Base-by-base conservation (phyloP, 2,113 vertebrate species). In the Daubentonia madagascariensis region DNA sequence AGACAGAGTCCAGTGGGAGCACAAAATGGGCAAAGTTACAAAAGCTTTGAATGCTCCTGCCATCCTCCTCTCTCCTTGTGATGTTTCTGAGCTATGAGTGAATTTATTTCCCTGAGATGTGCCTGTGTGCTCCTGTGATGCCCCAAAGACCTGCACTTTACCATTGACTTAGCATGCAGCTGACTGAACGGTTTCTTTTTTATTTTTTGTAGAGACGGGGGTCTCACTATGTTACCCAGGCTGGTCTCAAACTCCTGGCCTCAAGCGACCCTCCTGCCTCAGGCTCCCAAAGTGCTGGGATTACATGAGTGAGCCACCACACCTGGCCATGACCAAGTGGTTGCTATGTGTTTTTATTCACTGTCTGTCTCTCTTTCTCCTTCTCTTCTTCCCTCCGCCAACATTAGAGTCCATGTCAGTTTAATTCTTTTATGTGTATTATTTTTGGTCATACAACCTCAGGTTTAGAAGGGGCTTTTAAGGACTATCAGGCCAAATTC, bases 371-470 rank as follows among this genome's bases (percentile, higher is more conserved):
- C 23, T 45, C 28, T 48, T 22, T 48, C 52, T 61, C 37, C 22
- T 37, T 68, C 6, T 80, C 43, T 37, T 13, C 54, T 50, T 61
- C 48, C 6, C n/a, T 80, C 73, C 43, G 40, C n/a, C 78, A 80
- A 11, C 14, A 54, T 76, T 65, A 91, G 50, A 93, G 68, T 57
- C 20, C 13, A 59, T 14, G 79, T 32, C 68, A 65, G 23, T 70
- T 79, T 72, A 73, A 93, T 86, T 95, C n/a, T 67, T 70, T 54
- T 40, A 37, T 61, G 84, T 32, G 70, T 9, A 89, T 7, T 89
- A 76, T 45, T 68, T 96, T 89, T 95, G 35, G 61, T 75, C 37
- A 76, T 72, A 78, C 73, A 97, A 92, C 43, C 80, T 40, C 32
- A 96, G n/a, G 22, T 22, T 45, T 76, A 10, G 40, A 63, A 93